Evolutionary conservation across 2,888 invertebrate genomes (phyloP), one percentile per base, ranked within the genome.

Genomic region (Minunthozetes semirufus): DNA sequence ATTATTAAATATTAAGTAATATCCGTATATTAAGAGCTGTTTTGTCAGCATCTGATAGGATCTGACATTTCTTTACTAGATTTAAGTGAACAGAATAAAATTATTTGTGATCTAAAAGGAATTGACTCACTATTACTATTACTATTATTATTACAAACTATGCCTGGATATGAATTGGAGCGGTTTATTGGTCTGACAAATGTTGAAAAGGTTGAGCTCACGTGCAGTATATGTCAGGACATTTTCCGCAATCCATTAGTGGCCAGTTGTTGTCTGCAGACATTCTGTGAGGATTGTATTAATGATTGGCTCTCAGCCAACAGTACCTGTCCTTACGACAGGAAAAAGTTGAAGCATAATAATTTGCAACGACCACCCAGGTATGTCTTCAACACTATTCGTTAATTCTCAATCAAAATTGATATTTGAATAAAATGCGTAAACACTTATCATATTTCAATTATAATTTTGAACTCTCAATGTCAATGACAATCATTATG

Each of bases 271-370:
- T 68, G 68, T 68, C 25, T 15, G 17, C 68, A 68, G 19, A 68
- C 68, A n/a, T 68, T 68, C 19, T 68, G 68, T 11, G 42, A 68
- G 19, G 46, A 68, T 4, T 68, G 68, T 15, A 68, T 68, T 1
- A 22, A 17, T 4, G 68, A 8, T 22, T 68, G 68, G 68, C 46
- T 68, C 19, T 22, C 4, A 9, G 1, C 38, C 8, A 42, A 19
- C 13, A 68, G 42, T 46, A 68, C 68, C 68, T 68, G 68, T 68
- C 68, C 68, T 6, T 68, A 68, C 22, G 68, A 68, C 42, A 42
- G 68, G 4, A 68, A 68, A 46, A 68, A 68, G 13, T 68, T 68
- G 46, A 68, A 68, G n/a, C 11, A 8, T 0, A 46, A 3, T 22
- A 63, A 63, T 33, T 15, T 63, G 6, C 5, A 13, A 33, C 33